Conservation (phyloP, 2,113 vertebrate genomes). For the Ramphastos sulfuratus region DNA sequence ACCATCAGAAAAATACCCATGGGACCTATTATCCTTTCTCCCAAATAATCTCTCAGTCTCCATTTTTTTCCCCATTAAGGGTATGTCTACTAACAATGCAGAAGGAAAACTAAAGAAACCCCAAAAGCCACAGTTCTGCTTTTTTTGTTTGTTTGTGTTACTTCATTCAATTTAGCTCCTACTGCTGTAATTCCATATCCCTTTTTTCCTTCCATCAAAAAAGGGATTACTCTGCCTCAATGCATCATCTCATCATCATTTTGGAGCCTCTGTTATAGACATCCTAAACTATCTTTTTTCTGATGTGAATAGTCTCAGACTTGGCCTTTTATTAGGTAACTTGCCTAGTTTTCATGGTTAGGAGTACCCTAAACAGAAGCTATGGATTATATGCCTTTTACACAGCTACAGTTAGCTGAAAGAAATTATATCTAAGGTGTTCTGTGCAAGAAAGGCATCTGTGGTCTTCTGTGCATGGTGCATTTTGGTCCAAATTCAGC, state of each 20-base stretch:
- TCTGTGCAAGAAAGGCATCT: not conserved
- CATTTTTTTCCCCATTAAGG: not conserved
- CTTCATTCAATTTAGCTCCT: not conserved
- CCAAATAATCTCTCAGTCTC: not conserved
- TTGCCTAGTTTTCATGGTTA: not conserved
- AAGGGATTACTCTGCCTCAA: not conserved
- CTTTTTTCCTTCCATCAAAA: not conserved
- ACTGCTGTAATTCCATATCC: not conserved
- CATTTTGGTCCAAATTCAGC: not conserved
- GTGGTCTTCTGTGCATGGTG: not conserved
- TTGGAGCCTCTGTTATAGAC: not conserved
- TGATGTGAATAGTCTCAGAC: not conserved
- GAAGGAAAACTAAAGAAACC: too few species aligned
- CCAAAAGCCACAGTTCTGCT: fast-evolving
- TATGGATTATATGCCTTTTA: not conserved
- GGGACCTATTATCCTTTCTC: not conserved
- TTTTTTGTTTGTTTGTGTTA: too few species aligned
- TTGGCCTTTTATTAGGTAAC: not conserved
- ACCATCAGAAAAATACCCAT: not conserved
- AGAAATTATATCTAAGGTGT: not conserved
- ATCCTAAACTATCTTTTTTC: not conserved
- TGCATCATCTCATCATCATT: not conserved
- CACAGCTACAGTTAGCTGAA: not conserved
- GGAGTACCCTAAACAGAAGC: not conserved
- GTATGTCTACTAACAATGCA: not conserved